Base-by-base conservation (phyloP, 2,888 invertebrate genomes). In the Cerastis rubricosa region DNA sequence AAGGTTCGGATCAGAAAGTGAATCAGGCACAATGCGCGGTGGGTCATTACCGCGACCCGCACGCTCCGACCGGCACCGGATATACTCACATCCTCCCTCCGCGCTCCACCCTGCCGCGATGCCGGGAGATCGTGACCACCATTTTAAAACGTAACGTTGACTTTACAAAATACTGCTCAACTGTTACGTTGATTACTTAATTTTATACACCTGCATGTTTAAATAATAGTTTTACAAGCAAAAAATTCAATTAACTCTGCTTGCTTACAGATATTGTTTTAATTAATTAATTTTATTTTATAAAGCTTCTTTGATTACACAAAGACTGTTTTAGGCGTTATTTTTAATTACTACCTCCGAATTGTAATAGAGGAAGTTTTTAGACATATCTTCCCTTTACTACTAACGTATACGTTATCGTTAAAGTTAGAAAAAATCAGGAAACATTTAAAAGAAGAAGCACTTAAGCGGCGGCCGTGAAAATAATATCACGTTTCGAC, bases 1-100 rank as follows among this genome's bases (percentile, higher is more conserved):
- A 73, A 71, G 65, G 78, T 78, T 81, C 65, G 61, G 71, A 71
- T 59, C 80, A 54, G 75, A 85, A 79, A 81, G 81, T 82, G 79
- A 86, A 74, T 75, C 81, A 74, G 81, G 80, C 74, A 83, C 81
- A 82, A 85, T 85, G 69, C 79, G 86, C 80, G 35, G 71, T 74
- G 83, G 90, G 93, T 94, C 94, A 94, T 93, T 94, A 94, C 86
- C 94, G 88, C 91, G 93, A 94, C 93, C 93, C 87, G 88, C 94
- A 94, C 94, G 94, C 85, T 79, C 78, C 70, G 35, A 70, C 73
- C 49, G 54, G 40, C 85, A 75, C 86, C 88, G 86, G 87, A 89
- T 89, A 86, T 83, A 68, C 81, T 71, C 71, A 74, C 84, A 83
- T 82, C 84, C 83, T 85, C 85, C 84, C 79, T 71, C 87, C 79